These are phyloP conservation scores for Drosophila obscura DNA, from an alignment of 1,140 invertebrate genomes.

Conservation along the genomic window DNA sequence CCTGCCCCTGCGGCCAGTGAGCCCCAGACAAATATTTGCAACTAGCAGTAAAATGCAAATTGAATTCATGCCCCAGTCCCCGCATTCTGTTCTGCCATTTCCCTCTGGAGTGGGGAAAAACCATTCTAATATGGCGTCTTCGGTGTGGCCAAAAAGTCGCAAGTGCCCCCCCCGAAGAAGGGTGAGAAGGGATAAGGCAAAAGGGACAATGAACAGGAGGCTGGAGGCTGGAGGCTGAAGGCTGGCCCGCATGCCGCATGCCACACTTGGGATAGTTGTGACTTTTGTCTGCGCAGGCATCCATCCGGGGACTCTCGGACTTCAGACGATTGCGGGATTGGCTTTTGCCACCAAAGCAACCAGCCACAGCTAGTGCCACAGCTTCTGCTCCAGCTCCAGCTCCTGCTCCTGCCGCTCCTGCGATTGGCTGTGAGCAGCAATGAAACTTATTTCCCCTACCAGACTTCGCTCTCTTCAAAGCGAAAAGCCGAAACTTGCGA, in stretches of 20 bases:
- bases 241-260: conserved; percentile 45
- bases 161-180: conserved; percentile 19
- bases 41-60: conserved; percentile 77
- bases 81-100: not conserved
- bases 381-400: not conserved
- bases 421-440: conserved; percentile 12
- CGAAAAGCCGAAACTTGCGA: no score
- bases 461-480: not conserved
- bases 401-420: not conserved
- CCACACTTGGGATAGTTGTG: conserved; percentile 76
- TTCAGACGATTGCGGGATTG: conserved; percentile 59
- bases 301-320: not conserved
- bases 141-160: conserved; percentile 70
- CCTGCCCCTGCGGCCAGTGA: conserved; percentile 7
- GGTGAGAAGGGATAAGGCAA: conserved; percentile 4
- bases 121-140: conserved; percentile 76
- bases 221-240: conserved; percentile 7
- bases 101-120: conserved; percentile 1
- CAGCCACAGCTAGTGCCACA: no score
- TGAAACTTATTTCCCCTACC: conserved; percentile 59
- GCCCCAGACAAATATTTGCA: conserved; percentile 70
- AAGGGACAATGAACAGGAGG: conserved; percentile 8
- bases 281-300: conserved; percentile 69
- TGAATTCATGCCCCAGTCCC: conserved; percentile 43
- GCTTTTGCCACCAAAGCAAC: conserved; percentile 37